phyloP scores from a whole-genome alignment of 2,888 invertebrate species.

The Trachelus iudaicus region DNA sequence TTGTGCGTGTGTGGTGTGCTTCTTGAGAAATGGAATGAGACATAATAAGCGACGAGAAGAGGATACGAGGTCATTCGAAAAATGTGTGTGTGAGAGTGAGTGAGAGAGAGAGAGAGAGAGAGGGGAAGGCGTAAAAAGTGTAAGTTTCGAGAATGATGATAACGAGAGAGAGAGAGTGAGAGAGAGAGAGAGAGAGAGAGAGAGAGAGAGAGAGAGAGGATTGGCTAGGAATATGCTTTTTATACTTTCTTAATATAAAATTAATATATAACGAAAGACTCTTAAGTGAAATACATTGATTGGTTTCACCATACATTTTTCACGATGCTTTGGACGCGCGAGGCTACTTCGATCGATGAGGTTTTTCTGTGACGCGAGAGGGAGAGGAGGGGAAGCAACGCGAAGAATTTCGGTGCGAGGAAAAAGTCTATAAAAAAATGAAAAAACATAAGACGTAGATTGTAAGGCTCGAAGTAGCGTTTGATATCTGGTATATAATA shows the following conservation, averaged over 20 bases:
- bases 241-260: conserved; percentile 5
- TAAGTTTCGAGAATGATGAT: neutral
- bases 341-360: neutral
- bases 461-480: conserved; percentile 5
- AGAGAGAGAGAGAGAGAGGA: neutral
- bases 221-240: conserved; percentile 4
- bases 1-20: neutral
- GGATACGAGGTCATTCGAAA: neutral
- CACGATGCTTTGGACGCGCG: neutral
- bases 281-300: conserved; percentile 3
- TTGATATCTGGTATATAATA: conserved; percentile 12
- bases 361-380: neutral
- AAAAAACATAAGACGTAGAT: conserved; percentile 10
- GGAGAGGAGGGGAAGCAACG: neutral
- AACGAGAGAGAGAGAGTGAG: neutral
- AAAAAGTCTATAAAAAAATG: conserved; percentile 27
- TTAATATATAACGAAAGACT: conserved; percentile 6
- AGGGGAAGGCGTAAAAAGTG: neutral
- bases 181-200: neutral
- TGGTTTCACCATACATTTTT: conserved; percentile 2
- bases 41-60: neutral
- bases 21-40: neutral
- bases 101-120: neutral
- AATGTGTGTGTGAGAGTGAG: neutral
- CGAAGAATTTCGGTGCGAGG: conserved; percentile 25